Percentiles rank a stretch among this genome's conserved stretches.
These are phyloP conservation scores for Busseola fusca DNA, from an alignment of 2,888 invertebrate species.

Conservation along the genomic window DNA sequence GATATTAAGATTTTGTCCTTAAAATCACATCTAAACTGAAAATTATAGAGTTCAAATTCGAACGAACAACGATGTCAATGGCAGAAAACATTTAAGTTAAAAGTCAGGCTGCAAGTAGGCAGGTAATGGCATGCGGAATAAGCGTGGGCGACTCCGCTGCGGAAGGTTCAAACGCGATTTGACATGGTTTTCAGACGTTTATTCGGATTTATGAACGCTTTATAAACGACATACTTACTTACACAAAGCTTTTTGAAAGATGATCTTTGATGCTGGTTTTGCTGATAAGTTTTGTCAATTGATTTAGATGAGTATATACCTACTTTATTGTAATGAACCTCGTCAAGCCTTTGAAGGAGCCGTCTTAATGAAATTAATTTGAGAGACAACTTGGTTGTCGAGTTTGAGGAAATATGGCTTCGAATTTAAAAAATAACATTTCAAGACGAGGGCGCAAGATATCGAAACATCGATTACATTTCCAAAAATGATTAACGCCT, in stretches of 20 bases:
- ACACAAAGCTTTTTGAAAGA: conserved; percentile 41
- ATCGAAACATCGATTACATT: conserved; percentile 58
- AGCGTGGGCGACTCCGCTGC: conserved; percentile 75
- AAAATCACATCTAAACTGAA: conserved; percentile 53
- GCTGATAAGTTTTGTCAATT: conserved; percentile 50
- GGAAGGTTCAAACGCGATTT: conserved; percentile 71
- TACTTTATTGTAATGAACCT: conserved; percentile 47
- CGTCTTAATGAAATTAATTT: conserved; percentile 51
- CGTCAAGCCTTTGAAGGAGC: conserved; percentile 35
- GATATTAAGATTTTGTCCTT: conserved; percentile 49
- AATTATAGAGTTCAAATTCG: conserved; percentile 63
- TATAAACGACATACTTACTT: conserved; percentile 40
- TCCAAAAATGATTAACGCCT: conserved; percentile 54
- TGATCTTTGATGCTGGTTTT: conserved; percentile 38
- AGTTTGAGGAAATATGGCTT: conserved; percentile 37
- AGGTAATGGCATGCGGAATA: conserved; percentile 73
- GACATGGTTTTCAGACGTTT: conserved; percentile 69
- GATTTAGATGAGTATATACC: conserved; percentile 46
- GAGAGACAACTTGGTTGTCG: conserved; percentile 25
- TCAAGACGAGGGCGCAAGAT: conserved; percentile 40
- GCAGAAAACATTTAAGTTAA: conserved; percentile 69
- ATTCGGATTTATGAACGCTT: conserved; percentile 65
- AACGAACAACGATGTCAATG: conserved; percentile 55
- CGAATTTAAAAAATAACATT: conserved; percentile 44
- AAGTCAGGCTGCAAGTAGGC: conserved; percentile 67